A percentile compares a stretch with the other conserved stretches of the same genome.
Conservation (phyloP, 2,113 vertebrate species). For the Ciconia stormi region DNA sequence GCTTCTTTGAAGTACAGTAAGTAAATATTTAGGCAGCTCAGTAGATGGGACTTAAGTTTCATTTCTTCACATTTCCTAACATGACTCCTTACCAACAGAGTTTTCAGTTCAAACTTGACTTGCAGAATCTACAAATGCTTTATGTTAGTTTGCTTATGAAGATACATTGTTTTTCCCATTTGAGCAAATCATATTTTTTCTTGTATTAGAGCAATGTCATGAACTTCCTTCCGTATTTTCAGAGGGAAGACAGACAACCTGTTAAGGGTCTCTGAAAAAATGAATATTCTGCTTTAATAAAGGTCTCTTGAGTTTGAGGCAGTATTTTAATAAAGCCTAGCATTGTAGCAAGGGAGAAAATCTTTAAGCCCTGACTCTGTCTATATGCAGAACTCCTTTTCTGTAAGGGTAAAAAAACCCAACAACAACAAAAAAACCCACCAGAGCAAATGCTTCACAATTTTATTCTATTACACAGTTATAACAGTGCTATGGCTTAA, state of each 20-base stretch:
- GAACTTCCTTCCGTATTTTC: background rate
- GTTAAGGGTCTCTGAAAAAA: background rate
- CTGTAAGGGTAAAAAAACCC: background rate
- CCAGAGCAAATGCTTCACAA: background rate
- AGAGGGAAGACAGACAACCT: background rate
- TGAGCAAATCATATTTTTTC: background rate
- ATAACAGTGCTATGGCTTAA: background rate
- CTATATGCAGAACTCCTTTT: background rate
- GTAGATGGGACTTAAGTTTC: background rate
- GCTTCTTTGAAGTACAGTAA: background rate
- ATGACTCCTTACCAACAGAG: background rate
- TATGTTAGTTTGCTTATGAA: background rate
- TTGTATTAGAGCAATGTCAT: background rate
- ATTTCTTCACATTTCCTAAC: background rate
- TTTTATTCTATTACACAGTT: background rate
- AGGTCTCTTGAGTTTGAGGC: background rate
- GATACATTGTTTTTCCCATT: background rate
- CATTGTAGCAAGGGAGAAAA: background rate
- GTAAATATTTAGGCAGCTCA: conserved; percentile 11
- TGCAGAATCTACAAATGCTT: background rate
- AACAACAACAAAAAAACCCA: background rate
- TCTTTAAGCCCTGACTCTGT: background rate
- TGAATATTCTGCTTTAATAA: background rate
- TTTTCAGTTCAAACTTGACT: background rate
- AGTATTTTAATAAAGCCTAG: background rate